A percentile compares a stretch with the other conserved stretches of the same genome.
These are phyloP conservation scores for Xenops minutus DNA, from an alignment of 2,797 vertebrate genomes.

Conservation along the genomic window DNA sequence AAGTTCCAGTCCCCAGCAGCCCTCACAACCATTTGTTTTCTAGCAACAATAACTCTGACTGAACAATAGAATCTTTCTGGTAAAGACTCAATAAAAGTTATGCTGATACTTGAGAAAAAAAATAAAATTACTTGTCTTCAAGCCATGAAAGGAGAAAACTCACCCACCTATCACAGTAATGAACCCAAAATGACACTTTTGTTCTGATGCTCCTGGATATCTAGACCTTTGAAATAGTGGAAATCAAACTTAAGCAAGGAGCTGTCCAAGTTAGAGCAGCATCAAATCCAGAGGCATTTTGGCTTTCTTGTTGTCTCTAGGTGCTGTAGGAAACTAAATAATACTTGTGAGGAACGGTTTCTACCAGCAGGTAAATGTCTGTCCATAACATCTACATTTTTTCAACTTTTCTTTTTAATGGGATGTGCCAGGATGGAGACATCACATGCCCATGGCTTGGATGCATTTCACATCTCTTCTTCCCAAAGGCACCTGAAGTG, in stretches of 20 bases:
- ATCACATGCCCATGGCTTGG: rapidly evolving
- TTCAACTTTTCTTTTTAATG: not conserved
- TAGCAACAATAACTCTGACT: not conserved
- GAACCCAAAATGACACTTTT: not conserved
- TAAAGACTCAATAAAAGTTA: not conserved
- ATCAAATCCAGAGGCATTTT: not conserved
- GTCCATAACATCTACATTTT: not conserved
- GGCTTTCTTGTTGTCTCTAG: not conserved
- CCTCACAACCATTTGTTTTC: conserved; percentile 2
- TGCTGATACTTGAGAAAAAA: not conserved
- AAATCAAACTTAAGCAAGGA: not conserved
- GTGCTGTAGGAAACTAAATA: not conserved
- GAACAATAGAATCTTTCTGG: conserved; percentile 13
- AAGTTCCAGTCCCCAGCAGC: not conserved
- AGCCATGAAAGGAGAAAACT: not conserved
- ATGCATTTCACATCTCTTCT: not conserved
- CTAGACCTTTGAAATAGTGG: not conserved
- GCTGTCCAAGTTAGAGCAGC: not conserved
- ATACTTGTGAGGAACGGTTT: not conserved
- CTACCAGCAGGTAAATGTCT: not conserved
- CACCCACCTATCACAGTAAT: not conserved
- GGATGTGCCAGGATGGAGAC: not conserved
- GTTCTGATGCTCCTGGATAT: not conserved
- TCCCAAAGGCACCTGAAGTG: not conserved
- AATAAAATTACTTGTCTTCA: not conserved